Conservation (phyloP, 2,797 vertebrate genomes). For the Sus cebifrons region DNA sequence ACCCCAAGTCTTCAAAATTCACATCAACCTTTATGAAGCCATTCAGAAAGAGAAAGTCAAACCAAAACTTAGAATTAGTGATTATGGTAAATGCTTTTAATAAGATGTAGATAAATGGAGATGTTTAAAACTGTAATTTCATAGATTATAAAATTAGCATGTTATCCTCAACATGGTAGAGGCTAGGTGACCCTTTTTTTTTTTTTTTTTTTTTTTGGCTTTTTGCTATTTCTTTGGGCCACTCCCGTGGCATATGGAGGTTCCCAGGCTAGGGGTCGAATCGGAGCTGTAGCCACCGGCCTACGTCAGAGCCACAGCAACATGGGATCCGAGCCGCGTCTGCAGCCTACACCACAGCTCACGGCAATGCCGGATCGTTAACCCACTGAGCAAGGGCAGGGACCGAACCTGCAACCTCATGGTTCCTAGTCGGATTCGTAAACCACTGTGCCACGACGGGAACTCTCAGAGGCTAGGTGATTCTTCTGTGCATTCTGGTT, state of each 20-base stretch:
- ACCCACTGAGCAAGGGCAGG: too few species aligned
- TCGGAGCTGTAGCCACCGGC: too few species aligned
- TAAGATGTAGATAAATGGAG: conserved; percentile 68
- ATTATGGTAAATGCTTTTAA: conserved; percentile 81
- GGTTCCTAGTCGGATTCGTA: too few species aligned
- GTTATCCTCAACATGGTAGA: conserved; percentile 73
- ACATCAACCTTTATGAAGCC: conserved; percentile 87
- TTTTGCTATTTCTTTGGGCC: too few species aligned
- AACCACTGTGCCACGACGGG: too few species aligned
- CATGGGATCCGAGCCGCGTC: too few species aligned
- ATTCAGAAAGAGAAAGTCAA: conserved; percentile 93
- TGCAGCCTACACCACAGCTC: too few species aligned
- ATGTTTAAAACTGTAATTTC: conserved; percentile 74
- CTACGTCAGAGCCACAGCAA: too few species aligned
- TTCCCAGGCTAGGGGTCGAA: too few species aligned
- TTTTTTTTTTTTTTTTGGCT: background rate
- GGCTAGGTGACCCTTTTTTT: background rate
- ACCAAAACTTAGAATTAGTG: conserved; percentile 84
- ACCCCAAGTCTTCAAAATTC: conserved; percentile 88
- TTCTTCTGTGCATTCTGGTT: conserved; percentile 50
- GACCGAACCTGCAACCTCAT: too few species aligned
- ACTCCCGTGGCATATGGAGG: too few species aligned
- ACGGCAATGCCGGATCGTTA: too few species aligned
- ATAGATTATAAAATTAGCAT: conserved; percentile 73
- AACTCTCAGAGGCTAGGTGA: background rate